Evolutionary conservation across 92 coral and sea anemone species (phyloP).

Genomic region (Bergia sp.): DNA sequence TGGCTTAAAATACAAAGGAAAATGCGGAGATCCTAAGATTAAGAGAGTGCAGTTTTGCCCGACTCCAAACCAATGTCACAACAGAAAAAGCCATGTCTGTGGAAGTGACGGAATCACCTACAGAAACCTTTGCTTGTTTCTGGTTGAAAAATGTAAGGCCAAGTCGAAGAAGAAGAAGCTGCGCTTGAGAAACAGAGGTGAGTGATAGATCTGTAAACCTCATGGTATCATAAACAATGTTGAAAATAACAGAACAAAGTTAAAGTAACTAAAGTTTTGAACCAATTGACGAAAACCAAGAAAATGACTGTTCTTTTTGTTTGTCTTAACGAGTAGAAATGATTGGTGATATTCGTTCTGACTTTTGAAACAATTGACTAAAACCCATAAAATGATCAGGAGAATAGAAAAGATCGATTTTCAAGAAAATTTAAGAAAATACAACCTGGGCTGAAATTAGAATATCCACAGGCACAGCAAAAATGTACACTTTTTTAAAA

Average conservation of each 20-base stretch:
- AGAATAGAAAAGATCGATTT: too few species aligned
- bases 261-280: neutral
- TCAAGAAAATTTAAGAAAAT: too few species aligned
- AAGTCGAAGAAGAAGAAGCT: conserved; percentile 56
- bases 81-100: conserved; percentile 67
- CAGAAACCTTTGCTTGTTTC: conserved; percentile 81
- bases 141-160: conserved; percentile 81
- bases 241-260: neutral
- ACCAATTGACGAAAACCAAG: neutral
- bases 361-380: neutral
- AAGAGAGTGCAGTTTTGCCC: conserved; percentile 61
- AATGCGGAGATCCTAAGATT: conserved; percentile 76
- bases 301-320: neutral
- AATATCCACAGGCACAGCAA: too few species aligned
- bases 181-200: conserved; percentile 62
- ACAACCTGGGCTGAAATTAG: too few species aligned
- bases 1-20: conserved; percentile 66
- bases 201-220: neutral
- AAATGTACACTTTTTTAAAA: too few species aligned
- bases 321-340: neutral
- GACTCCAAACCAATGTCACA: conserved; percentile 67
- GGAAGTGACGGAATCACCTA: conserved; percentile 81
- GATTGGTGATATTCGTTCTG: neutral
- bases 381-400: neutral
- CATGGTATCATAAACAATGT: neutral